These are phyloP conservation scores for Platycheirus rosarum DNA, from an alignment of 2,888 invertebrate species.

Conservation along the genomic window DNA sequence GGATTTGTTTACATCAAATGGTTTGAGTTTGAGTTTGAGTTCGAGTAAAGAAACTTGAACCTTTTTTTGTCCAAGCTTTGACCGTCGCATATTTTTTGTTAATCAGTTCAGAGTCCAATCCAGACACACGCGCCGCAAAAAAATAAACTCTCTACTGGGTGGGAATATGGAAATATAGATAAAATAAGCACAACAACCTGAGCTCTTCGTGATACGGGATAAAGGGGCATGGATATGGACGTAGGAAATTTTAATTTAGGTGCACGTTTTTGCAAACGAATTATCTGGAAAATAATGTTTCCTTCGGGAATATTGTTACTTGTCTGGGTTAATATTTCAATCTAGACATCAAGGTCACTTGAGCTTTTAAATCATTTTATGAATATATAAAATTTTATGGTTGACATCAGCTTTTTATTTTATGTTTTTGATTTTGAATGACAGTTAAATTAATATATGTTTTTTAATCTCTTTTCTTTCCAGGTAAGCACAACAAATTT, in stretches of 20 bases:
- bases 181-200: constrained; percentile 5
- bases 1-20: constrained; percentile 55
- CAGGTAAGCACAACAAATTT: constrained; percentile 52
- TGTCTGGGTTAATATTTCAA: constrained; percentile 33
- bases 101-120: not conserved
- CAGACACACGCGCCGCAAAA: constrained; percentile 54
- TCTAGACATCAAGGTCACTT: not conserved
- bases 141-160: constrained; percentile 13
- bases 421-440: constrained; percentile 17
- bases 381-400: not conserved
- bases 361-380: not conserved
- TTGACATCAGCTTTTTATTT: constrained; percentile 1
- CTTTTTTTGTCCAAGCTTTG: not conserved
- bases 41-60: constrained; percentile 1
- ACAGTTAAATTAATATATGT: constrained; percentile 35
- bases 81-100: not conserved
- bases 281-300: constrained; percentile 15
- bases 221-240: not conserved
- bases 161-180: constrained; percentile 20
- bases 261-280: constrained; percentile 47
- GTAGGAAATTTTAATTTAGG: constrained; percentile 7
- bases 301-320: constrained; percentile 1
- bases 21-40: not conserved
- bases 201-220: not conserved
- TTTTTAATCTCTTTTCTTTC: constrained; percentile 31